Evolutionary conservation across 2,888 invertebrate genomes (phyloP), one percentile per base, ranked within the genome.

Genomic region (Lagria hirta): DNA sequence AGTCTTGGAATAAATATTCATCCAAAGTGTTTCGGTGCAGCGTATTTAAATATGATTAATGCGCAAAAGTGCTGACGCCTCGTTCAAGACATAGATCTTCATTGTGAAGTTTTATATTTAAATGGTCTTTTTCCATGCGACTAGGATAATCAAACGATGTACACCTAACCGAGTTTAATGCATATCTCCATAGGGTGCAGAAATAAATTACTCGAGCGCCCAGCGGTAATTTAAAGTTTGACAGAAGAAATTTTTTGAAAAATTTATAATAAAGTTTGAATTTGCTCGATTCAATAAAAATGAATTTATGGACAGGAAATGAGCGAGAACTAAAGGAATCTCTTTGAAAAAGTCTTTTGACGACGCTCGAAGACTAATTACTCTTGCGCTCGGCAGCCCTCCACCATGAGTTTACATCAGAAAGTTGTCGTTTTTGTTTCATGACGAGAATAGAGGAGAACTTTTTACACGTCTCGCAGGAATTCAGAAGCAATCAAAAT

Each of bases 401-500:
- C 38, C 35, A 15, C 44, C 33, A 45, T 55, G 55, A 57, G 52
- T 57, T 58, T 60, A 54, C 58, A 60, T 56, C 53, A 60, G 49
- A 32, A 44, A 51, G 51, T 57, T 55, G 56, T 57, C 60, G 55
- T 57, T 62, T 61, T 61, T 60, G 58, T 60, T 61, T 55, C 48
- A 57, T 49, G 48, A 52, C 56, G 43, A 44, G 45, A 49, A 51
- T 48, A 47, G 54, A 48, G 48, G 29, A 43, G 34, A 55, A 54
- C 51, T 57, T 62, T 62, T 62, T 62, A 60, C 57, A 55, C 53
- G 51, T 56, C 64, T 54, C 54, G 30, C 14, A 52, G 51, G 62
- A 60, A 60, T 62, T 55, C 57, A 52, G 54, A 53, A 57, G 64
- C 61, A 65, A 66, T 66, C 65, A 63, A 60, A 65, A 64, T 63